These are phyloP conservation scores for Erebia palarica DNA, from an alignment of 2,888 invertebrate species.

Conservation along the genomic window DNA sequence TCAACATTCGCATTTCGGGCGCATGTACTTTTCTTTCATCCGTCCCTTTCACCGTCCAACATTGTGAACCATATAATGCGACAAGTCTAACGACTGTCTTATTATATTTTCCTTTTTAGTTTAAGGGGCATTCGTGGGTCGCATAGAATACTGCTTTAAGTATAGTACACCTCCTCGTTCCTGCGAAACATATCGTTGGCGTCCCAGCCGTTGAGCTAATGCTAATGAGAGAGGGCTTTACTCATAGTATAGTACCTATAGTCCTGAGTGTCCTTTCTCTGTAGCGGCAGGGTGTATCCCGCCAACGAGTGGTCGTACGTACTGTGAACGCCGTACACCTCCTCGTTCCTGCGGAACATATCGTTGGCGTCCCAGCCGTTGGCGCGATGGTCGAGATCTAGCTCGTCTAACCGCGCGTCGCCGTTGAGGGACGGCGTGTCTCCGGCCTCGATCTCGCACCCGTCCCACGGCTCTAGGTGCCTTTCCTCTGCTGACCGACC, in stretches of 20 bases:
- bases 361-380: slow-evolving; percentile 99
- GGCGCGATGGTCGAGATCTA: slow-evolving; percentile 87
- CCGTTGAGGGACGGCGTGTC: slow-evolving; percentile 81
- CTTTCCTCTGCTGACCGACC: slow-evolving; percentile 84
- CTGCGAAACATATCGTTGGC: slow-evolving; percentile 97
- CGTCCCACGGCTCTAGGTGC: slow-evolving; percentile 95
- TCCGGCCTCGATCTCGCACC: slow-evolving; percentile 76
- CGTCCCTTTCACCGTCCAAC: too few relatives aligned
- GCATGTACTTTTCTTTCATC: too few relatives aligned
- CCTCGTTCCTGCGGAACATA: slow-evolving; percentile 97
- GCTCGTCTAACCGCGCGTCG: slow-evolving; percentile 84
- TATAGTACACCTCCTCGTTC: slow-evolving; percentile 93
- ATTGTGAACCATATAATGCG: too few relatives aligned
- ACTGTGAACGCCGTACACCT: slow-evolving; percentile 94
- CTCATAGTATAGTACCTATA: slow-evolving; percentile 61
- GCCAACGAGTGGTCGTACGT: slow-evolving; percentile 95
- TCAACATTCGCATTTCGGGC: too few relatives aligned
- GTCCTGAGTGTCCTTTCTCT: slow-evolving; percentile 93
- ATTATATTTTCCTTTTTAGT: too few relatives aligned
- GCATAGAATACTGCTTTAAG: too few relatives aligned
- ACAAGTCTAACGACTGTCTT: too few relatives aligned
- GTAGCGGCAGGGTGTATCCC: slow-evolving; percentile 95
- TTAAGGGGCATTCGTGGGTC: too few relatives aligned
- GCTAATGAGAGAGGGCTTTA: background rate
- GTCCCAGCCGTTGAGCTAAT: slow-evolving; percentile 99